Percentiles rank a stretch among this genome's conserved stretches.
Conservation (phyloP, 2,888 invertebrate genomes). For the Nowickia ferox region DNA sequence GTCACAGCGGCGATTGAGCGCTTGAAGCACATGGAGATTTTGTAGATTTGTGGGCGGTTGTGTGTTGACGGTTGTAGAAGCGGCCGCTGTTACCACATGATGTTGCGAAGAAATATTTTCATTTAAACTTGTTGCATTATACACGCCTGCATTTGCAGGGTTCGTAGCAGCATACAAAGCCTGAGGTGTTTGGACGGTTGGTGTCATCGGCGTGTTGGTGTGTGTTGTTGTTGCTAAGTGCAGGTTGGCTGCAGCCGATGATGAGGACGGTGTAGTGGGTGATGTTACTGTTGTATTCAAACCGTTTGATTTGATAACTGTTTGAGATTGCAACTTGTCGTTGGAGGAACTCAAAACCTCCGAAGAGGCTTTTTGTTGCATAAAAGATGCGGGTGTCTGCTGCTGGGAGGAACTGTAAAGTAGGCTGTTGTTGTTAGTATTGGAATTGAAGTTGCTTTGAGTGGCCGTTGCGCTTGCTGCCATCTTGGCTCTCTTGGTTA, state of each 20-base stretch:
- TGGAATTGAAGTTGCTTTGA: slow-evolving; percentile 60
- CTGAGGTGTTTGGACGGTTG: slow-evolving; percentile 60
- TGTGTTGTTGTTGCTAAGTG: slow-evolving; percentile 44
- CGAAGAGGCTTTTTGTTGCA: slow-evolving; percentile 63
- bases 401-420: slow-evolving; percentile 67
- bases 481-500: slow-evolving; percentile 87
- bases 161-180: slow-evolving; percentile 35
- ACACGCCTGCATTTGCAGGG: slow-evolving; percentile 19
- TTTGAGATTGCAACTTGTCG: slow-evolving; percentile 58
- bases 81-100: slow-evolving; percentile 54
- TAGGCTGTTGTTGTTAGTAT: slow-evolving; percentile 49
- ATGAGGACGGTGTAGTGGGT: slow-evolving; percentile 43
- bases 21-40: slow-evolving; percentile 79
- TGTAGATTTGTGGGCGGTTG: slow-evolving; percentile 67
- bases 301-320: slow-evolving; percentile 64
- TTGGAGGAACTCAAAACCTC: slow-evolving; percentile 61
- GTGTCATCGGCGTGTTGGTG: slow-evolving; percentile 18
- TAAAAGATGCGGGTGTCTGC: slow-evolving; percentile 68
- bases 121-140: slow-evolving; percentile 83
- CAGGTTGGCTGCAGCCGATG: slow-evolving; percentile 16
- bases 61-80: slow-evolving; percentile 57
- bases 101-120: slow-evolving; percentile 75
- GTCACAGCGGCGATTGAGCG: slow-evolving; percentile 77
- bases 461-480: slow-evolving; percentile 30
- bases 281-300: slow-evolving; percentile 30